phyloP scores from a whole-genome alignment of 2,113 vertebrate genomes.

The Spea multiplicata region DNA sequence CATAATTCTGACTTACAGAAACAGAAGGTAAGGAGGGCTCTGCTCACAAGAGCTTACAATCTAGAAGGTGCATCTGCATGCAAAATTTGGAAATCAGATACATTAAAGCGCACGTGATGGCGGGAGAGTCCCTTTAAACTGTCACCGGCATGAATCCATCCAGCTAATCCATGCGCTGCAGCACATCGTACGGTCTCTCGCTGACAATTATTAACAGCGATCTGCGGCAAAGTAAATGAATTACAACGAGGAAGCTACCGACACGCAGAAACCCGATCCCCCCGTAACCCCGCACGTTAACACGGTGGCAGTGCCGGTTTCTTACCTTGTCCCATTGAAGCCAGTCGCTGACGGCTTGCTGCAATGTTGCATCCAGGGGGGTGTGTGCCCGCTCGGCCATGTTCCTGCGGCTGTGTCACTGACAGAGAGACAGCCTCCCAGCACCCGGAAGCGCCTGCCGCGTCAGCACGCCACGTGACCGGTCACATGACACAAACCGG shows the following conservation, averaged over 20 bases:
- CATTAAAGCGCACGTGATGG: no score
- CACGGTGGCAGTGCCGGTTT: neutral
- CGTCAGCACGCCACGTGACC: neutral
- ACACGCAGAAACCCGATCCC: neutral
- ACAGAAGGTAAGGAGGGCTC: no score
- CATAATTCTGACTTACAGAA: no score
- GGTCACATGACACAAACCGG: neutral
- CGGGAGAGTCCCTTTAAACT: no score
- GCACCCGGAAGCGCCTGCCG: neutral
- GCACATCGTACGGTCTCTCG: no score
- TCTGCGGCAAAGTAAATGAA: neutral
- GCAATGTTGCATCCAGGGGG: slow-evolving; percentile 57
- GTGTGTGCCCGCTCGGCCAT: slow-evolving; percentile 53
- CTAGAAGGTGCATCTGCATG: no score
- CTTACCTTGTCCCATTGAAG: slow-evolving; percentile 81
- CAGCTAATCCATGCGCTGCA: no score
- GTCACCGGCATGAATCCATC: no score
- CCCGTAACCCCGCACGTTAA: neutral
- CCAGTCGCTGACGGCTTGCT: slow-evolving; percentile 72
- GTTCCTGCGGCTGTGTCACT: neutral
- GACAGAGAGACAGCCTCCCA: neutral
- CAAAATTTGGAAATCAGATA: no score
- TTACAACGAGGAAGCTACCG: neutral
- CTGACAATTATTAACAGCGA: neutral
- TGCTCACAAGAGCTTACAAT: no score